These are phyloP conservation scores for Styela plicata DNA, from an alignment of 23 tunicate species.

Conservation along the genomic window DNA sequence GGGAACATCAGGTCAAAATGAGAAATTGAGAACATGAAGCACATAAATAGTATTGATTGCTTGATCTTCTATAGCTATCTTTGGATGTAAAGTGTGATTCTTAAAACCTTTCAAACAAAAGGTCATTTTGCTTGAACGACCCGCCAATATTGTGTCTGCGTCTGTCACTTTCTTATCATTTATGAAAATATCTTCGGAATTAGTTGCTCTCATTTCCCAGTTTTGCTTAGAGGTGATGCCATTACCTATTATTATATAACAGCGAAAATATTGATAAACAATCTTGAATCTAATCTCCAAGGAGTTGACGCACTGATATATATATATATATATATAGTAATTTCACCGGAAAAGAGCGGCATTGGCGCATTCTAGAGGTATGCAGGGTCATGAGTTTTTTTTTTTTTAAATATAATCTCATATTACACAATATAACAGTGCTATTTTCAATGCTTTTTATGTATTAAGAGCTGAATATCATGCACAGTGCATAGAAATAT, in stretches of 20 bases:
- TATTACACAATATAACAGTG: too few relatives aligned
- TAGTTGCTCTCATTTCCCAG: conserved; percentile 46
- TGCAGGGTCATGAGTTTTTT: too few relatives aligned
- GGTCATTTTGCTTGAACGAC: conserved; percentile 12
- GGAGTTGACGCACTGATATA: too few relatives aligned
- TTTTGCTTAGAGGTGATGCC: conserved; percentile 55
- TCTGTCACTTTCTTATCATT: conserved; percentile 24
- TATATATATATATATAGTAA: too few relatives aligned
- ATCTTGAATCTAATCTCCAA: too few relatives aligned
- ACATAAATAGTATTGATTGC: conserved; percentile 71
- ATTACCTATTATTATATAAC: neutral
- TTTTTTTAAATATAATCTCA: too few relatives aligned
- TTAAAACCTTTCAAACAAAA: conserved; percentile 47
- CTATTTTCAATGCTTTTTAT: too few relatives aligned
- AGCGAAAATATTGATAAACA: too few relatives aligned
- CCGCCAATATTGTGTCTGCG: conserved; percentile 41
- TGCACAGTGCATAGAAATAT: too few relatives aligned
- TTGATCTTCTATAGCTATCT: conserved; percentile 55
- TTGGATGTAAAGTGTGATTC: conserved; percentile 51
- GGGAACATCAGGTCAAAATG: conserved; percentile 68
- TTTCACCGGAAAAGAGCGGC: too few relatives aligned
- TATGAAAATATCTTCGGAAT: conserved; percentile 45
- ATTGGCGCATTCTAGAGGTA: too few relatives aligned
- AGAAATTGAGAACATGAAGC: conserved; percentile 74
- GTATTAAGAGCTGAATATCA: too few relatives aligned